These are phyloP conservation scores for Coryphaenoides rupestris DNA, from an alignment of 2,113 vertebrate genomes.

Conservation along the genomic window DNA sequence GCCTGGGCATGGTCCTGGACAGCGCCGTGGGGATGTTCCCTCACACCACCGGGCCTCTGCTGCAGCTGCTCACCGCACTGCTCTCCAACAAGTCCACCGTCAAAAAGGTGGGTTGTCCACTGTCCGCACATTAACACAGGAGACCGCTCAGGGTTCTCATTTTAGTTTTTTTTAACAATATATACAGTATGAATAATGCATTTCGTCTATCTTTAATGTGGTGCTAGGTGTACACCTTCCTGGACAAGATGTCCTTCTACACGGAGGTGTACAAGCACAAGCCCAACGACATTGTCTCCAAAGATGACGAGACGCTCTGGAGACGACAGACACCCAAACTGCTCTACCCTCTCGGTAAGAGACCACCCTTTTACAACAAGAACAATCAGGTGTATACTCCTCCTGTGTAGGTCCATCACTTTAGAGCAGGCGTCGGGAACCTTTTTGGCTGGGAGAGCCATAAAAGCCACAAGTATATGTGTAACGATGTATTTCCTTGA, in stretches of 20 bases:
- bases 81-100: constrained; percentile 93
- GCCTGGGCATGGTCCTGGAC: constrained; percentile 93
- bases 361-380: too few relatives aligned
- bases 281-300: constrained; percentile 85
- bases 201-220: neutral
- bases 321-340: constrained; percentile 85
- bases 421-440: too few relatives aligned
- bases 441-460: too few relatives aligned
- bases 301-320: constrained; percentile 93
- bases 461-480: too few relatives aligned
- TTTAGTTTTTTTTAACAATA: too few relatives aligned
- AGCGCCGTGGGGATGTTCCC: constrained; percentile 93
- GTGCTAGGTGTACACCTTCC: constrained; percentile 88
- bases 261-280: constrained; percentile 92
- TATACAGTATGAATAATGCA: neutral
- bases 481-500: too few relatives aligned
- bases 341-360: constrained; percentile 88
- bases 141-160: too few relatives aligned
- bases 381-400: neutral
- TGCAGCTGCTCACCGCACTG: constrained; percentile 89
- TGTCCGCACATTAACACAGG: neutral
- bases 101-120: constrained; percentile 80
- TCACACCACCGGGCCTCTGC: constrained; percentile 84
- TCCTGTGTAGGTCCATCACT: too few relatives aligned
- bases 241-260: constrained; percentile 97